Evolutionary conservation across 1,140 invertebrate species (phyloP).

Genomic region (Caenorhabditis elegans): WBcel235 BX284606.5:7488001-7488500

Average conservation of each 20-base stretch:
- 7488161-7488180: constrained; percentile 19
- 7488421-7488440: constrained; percentile 26
- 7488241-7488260: constrained; percentile 1
- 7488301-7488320: neutral
- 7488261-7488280: constrained; percentile 4
- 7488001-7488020: no score
- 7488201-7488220: neutral
- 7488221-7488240: constrained; percentile 1
- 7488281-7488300: neutral
- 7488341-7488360: constrained; percentile 57
- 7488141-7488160: neutral
- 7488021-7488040: no score
- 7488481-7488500: constrained; percentile 41
- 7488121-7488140: constrained; percentile 38
- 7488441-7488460: constrained; percentile 59
- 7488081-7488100: constrained; percentile 55
- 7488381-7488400: constrained; percentile 60
- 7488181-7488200: constrained; percentile 23
- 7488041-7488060: constrained; percentile 55
- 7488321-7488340: constrained; percentile 47
- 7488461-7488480: constrained; percentile 61
- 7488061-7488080: constrained; percentile 60
- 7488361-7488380: constrained; percentile 57
- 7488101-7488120: constrained; percentile 57
- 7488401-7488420: neutral